Evolutionary conservation across 2,113 vertebrate species (phyloP).

Genomic region (Cnemophilus loriae): DNA sequence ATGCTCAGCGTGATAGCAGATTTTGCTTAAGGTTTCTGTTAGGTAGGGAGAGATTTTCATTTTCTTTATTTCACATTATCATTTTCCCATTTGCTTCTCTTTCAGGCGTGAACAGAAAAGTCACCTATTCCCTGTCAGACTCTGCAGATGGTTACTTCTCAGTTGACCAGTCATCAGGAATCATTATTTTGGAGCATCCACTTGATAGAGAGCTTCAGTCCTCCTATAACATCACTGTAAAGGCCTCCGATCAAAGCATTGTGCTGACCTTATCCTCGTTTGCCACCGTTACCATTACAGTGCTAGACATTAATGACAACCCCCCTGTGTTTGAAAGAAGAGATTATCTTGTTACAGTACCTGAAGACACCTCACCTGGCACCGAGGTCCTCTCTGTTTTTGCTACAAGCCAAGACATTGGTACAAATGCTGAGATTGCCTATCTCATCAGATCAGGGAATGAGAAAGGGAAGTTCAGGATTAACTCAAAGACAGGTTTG

Average conservation of each 20-base stretch:
- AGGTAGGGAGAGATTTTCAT: background rate
- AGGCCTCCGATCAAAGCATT: conserved; percentile 84
- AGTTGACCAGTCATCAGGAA: conserved; percentile 84
- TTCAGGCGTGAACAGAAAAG: conserved; percentile 84
- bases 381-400: conserved; percentile 86
- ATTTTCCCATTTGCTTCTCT: background rate
- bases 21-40: background rate
- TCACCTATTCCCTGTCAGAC: conserved; percentile 85
- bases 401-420: conserved; percentile 95
- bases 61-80: background rate
- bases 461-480: conserved; percentile 88
- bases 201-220: conserved; percentile 91
- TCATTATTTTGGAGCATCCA: conserved; percentile 84
- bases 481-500: conserved; percentile 86
- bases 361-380: conserved; percentile 84
- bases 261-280: conserved; percentile 80
- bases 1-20: background rate
- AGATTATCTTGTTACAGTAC: conserved; percentile 87
- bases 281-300: conserved; percentile 85
- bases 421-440: conserved; percentile 93
- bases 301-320: conserved; percentile 96
- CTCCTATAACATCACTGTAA: conserved; percentile 83
- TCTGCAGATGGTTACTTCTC: conserved; percentile 86
- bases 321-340: conserved; percentile 93
- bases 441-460: conserved; percentile 94